phyloP scores from a whole-genome alignment of 2,888 invertebrate species.

The Tetropium fuscum region DNA sequence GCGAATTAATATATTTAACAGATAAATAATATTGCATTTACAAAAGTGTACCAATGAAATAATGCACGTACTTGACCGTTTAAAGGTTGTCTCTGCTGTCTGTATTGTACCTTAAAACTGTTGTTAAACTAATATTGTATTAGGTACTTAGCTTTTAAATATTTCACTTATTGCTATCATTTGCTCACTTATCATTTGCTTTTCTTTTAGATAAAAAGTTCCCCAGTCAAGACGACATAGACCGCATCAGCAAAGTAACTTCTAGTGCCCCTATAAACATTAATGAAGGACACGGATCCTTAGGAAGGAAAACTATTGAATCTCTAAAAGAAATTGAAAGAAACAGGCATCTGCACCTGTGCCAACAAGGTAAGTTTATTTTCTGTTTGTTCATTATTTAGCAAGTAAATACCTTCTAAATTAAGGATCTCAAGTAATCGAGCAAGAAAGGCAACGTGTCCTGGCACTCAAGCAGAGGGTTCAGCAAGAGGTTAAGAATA shows the following conservation, averaged over 20 bases:
- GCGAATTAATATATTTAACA: too few relatives aligned
- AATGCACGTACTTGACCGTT: too few relatives aligned
- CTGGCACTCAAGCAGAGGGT: slow-evolving; percentile 87
- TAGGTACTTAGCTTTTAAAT: too few relatives aligned
- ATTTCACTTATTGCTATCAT: too few relatives aligned
- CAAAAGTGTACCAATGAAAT: too few relatives aligned
- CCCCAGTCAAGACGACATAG: slow-evolving; percentile 88
- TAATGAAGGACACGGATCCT: slow-evolving; percentile 75
- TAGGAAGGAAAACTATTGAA: slow-evolving; percentile 84
- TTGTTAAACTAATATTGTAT: too few relatives aligned
- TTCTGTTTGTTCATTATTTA: background rate
- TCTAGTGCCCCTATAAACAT: slow-evolving; percentile 83
- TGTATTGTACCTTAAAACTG: too few relatives aligned
- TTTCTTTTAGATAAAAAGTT: slow-evolving; percentile 53
- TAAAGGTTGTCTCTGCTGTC: too few relatives aligned
- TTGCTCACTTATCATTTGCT: too few relatives aligned
- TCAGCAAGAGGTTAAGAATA: slow-evolving; percentile 89
- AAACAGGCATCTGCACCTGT: slow-evolving; percentile 86
- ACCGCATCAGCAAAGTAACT: slow-evolving; percentile 90
- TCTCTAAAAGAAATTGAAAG: slow-evolving; percentile 92
- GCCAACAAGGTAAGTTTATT: slow-evolving; percentile 83
- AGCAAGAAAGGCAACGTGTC: slow-evolving; percentile 89
- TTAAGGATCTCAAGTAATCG: slow-evolving; percentile 90
- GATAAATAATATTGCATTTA: too few relatives aligned
- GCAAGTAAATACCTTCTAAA: background rate